Base-by-base conservation (phyloP, 37 sponge, comb jelly and placozoan species). In the Tethya wilhelma region DNA sequence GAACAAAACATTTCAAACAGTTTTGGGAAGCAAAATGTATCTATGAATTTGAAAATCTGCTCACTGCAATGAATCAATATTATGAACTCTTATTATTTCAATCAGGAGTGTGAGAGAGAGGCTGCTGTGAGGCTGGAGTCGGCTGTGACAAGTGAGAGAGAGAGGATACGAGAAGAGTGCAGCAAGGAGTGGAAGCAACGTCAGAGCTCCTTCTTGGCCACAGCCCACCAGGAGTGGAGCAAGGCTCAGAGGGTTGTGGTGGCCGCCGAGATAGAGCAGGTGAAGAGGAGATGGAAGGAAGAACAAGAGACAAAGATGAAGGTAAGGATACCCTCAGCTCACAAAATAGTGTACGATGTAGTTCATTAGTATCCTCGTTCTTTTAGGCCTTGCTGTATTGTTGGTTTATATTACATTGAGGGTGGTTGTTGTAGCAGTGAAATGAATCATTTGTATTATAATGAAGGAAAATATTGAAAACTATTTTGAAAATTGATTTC, bases 211-310 rank as follows among this genome's bases (percentile, higher is more conserved):
- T 2, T 69, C 11, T 28, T 69, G 23, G 19, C 70, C 44, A 69
- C 70, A n/a, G 70, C 70, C 12, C 70, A 69, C 44, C 70, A 38
- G 44, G 70, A 69, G 70, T 69, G 70, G 70, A 19, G 41, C 44
- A 69, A 19, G 12, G 70, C 70, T 4, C 70, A 69, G 70, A 44
- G 41, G 42, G 3, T 19, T 69, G 70, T 42, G 42, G 41, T 38
- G 12, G 26, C 20, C 28, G 44, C 44, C 1, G 70, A 69, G 70
- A 17, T 69, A 25, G 70, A 69, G 3, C 22, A 44, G 26, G 42
- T 44, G 20, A 69, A 44, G 44, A 38, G 42, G 44, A 22, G 11
- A 38, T 69, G 70, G 70, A 44, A 69, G 44, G n/a, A 42, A 29
- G 20, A 38, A 3, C 42, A 38, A 11, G 44, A 38, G 25, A 38